Evolutionary conservation across 2,113 vertebrate genomes (phyloP).

Genomic region (Hippocampus guttulatus): DNA sequence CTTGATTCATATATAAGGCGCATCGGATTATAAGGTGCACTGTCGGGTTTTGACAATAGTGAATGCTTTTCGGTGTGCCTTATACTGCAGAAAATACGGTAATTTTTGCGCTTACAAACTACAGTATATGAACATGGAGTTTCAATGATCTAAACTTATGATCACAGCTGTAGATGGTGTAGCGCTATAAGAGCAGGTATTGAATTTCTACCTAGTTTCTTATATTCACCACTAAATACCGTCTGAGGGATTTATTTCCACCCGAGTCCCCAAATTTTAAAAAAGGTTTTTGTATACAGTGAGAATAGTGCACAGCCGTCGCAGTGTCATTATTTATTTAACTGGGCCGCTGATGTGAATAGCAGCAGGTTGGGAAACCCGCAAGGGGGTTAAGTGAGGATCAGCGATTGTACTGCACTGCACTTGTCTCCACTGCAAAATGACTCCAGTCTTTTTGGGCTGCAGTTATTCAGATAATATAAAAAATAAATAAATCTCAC

Average conservation of each 20-base stretch:
- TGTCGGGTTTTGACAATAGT: no score
- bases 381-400: neutral
- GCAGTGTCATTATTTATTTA: constrained; percentile 61
- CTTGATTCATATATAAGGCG: no score
- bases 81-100: no score
- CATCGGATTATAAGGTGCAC: no score
- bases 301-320: constrained; percentile 12
- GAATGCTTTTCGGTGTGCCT: no score
- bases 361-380: neutral
- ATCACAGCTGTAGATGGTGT: neutral
- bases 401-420: neutral
- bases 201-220: neutral
- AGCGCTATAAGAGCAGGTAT: neutral
- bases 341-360: constrained; percentile 32
- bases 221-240: neutral
- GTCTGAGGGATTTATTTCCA: neutral
- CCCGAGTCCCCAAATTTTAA: constrained; percentile 5
- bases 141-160: no score
- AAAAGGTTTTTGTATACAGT: constrained; percentile 22
- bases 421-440: neutral
- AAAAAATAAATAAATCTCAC: neutral
- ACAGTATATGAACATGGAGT: no score
- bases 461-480: neutral
- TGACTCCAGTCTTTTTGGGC: neutral
- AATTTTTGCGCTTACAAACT: no score